phyloP scores from a whole-genome alignment of 2,888 invertebrate species.

The Laspeyria flexula region DNA sequence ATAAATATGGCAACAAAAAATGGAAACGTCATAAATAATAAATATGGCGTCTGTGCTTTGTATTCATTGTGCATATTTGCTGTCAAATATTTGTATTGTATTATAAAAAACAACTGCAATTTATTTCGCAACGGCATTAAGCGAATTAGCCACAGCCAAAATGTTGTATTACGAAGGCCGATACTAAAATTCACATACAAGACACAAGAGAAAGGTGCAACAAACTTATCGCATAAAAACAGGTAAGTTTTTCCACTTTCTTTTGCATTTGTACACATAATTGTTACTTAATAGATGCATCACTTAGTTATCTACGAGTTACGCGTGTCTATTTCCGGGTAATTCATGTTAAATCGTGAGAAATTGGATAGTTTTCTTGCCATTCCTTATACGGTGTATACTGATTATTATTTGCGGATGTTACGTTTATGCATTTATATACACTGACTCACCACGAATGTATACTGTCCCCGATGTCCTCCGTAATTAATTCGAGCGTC shows the following conservation, averaged over 20 bases:
- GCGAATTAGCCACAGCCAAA: constrained; percentile 18
- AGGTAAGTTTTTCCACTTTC: constrained; percentile 37
- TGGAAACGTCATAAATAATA: constrained; percentile 40
- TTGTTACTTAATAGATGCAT: constrained; percentile 32
- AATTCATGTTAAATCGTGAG: constrained; percentile 13
- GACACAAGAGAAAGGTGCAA: constrained; percentile 39
- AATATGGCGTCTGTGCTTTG: constrained; percentile 57
- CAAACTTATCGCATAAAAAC: constrained; percentile 20
- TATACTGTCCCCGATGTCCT: constrained; percentile 47
- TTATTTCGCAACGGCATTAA: constrained; percentile 35
- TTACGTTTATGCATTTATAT: constrained; percentile 49
- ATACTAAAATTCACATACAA: constrained; percentile 18
- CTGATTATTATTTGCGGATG: constrained; percentile 34
- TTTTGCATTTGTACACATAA: constrained; percentile 27
- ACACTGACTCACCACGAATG: constrained; percentile 65
- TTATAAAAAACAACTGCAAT: constrained; percentile 28
- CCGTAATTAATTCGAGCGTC: constrained; percentile 40
- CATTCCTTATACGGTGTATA: constrained; percentile 3
- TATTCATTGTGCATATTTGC: constrained; percentile 46
- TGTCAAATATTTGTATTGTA: constrained; percentile 43
- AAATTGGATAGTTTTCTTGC: constrained; percentile 20
- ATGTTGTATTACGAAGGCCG: constrained; percentile 45
- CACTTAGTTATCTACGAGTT: constrained; percentile 10
- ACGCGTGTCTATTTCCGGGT: constrained; percentile 24
- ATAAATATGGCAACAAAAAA: constrained; percentile 24